Base-by-base conservation (phyloP, 2,888 invertebrate genomes). In the Lasioglossum leucozonium region DNA sequence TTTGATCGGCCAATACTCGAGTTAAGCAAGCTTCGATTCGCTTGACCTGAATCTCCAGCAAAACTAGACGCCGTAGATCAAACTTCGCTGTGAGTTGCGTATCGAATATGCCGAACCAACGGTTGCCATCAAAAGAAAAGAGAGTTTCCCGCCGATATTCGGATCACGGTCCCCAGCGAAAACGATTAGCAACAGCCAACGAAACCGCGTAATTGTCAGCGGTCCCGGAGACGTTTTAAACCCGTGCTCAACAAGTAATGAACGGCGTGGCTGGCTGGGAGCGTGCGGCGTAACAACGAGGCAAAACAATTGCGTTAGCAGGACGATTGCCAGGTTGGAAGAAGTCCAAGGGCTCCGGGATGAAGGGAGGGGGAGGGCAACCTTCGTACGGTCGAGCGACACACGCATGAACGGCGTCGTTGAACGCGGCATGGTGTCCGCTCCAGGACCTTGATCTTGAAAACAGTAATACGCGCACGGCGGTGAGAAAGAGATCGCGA, bases 341-440 rank as follows among this genome's bases (percentile, higher is more conserved):
- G 72, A 88, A 79, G 40, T 86, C 84, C 86, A 88, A 76, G 81
- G 81, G 77, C 72, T 26, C 55, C 5, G 30, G 47, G n/a, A n/a
- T n/a, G n/a, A n/a, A n/a, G n/a, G n/a, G n/a, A n/a, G n/a, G n/a
- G n/a, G n/a, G n/a, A n/a, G n/a, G 22, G n/a, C 74, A 73, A 81
- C 81, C 84, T 86, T 84, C 73, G 37, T 4, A 22, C 4, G 18
- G 10, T 76, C 71, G 72, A 18, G 30, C 22, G 77, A 51, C 76
- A 13, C 69, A 69, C 62, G 72, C 72, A 72, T 26, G 34, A 79
- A n/a, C 37, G 72, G 67, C 71, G 42, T 26, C 47, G 26, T 65
- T 79, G 40, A 79, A 67, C 51, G 76, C 47, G 47, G 47, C n/a
- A n/a, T 11, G 40, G 81, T 22, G 71, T 34, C 22, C 40, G 16